A percentile compares a stretch with the other conserved stretches of the same genome.
Evolutionary conservation across 2,888 invertebrate species (phyloP).

Genomic region (Amiota mariae): DNA sequence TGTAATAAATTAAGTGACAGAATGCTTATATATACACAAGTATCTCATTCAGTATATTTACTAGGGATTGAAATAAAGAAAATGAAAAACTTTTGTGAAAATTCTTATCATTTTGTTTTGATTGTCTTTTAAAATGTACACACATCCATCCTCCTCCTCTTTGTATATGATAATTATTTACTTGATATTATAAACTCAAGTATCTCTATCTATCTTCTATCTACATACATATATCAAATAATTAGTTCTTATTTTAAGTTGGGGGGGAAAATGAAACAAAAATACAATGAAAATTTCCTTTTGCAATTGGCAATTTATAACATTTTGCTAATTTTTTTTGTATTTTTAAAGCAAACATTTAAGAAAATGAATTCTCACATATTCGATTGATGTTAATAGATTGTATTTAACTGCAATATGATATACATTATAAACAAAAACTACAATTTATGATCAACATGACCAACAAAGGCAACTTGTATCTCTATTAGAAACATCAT

Average conservation of each 20-base stretch:
- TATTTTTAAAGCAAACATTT: no score
- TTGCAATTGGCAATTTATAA: not conserved
- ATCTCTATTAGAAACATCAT: not conserved
- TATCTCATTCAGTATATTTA: not conserved
- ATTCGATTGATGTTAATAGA: no score
- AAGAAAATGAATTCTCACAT: no score
- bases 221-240: not conserved
- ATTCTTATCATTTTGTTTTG: no score
- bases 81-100: no score
- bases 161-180: not conserved
- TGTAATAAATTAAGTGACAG: constrained; percentile 13
- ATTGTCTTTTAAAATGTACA: not conserved
- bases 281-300: not conserved
- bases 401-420: no score
- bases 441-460: no score
- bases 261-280: not conserved
- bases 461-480: not conserved
- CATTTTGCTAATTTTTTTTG: no score
- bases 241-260: no score
- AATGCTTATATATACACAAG: not conserved
- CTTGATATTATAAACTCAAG: not conserved
- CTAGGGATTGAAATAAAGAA: not conserved
- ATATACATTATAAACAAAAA: not conserved
- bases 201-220: not conserved
- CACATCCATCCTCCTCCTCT: not conserved